Evolutionary conservation across 2,888 invertebrate genomes (phyloP), one percentile per base, ranked within the genome.

Genomic region (Agapostemon virescens): DNA sequence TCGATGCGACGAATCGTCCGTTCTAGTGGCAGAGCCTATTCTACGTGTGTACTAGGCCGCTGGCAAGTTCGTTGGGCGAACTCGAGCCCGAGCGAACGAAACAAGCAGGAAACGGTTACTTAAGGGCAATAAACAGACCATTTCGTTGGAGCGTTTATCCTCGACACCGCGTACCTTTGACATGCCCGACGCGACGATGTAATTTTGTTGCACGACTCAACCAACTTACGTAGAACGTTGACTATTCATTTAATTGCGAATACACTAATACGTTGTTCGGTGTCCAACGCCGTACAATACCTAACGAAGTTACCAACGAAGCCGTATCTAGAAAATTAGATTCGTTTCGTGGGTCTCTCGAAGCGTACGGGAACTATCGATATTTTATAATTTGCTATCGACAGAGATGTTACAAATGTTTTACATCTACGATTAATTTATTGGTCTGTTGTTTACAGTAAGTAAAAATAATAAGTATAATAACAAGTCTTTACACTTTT

Each of bases 71-170:
- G 66, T 72, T 69, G 66, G 26, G 45, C 77, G 70, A 38, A 75
- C 75, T 79, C 73, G 64, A 79, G 85, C 75, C 77, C 73, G 64
- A 79, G 85, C 83, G 86, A 86, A 84, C 80, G 84, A 74, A 82
- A 85, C 89, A 89, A 90, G 89, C 91, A 91, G 91, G 91, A 92
- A 91, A 87, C 86, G 87, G 83, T 88, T 89, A 88, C 88, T 91
- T 92, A 91, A 90, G 85, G 83, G 89, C 87, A 91, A 91, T 92
- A 90, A 91, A 91, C 89, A 88, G 86, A 85, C 77, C 42, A 38
- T n/a, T 36, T 63, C 72, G 75, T 86, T 85, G 84, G 82, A 82
- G 79, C 78, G 69, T 74, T 61, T 61, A 78, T 76, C 64, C 81
- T 58, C 67, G 45, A 70, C 64, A 71, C n/a, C n/a, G n/a, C 69